phyloP scores from a whole-genome alignment of 2,888 invertebrate genomes.

The Eupithecia abbreviata region DNA sequence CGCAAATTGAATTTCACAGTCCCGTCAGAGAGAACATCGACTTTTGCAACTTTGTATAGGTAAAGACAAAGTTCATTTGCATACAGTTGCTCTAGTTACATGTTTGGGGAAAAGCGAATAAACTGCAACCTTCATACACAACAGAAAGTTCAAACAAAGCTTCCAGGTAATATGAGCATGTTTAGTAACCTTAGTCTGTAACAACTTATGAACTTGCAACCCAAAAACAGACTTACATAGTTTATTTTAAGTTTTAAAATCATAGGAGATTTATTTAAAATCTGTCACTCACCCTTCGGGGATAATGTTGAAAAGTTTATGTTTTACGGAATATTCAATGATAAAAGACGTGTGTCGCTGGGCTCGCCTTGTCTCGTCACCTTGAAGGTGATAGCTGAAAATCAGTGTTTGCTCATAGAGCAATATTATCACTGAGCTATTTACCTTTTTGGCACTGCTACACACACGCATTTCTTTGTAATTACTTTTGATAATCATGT shows the following conservation, averaged over 20 bases:
- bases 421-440: too few relatives aligned
- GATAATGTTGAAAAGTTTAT: slow-evolving; percentile 15
- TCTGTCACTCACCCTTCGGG: neutral
- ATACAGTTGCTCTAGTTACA: slow-evolving; percentile 21
- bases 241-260: neutral
- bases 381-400: too few relatives aligned
- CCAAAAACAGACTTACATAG: neutral
- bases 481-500: too few relatives aligned
- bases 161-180: neutral
- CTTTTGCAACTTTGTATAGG: slow-evolving; percentile 41
- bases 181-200: neutral
- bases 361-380: too few relatives aligned
- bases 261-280: neutral
- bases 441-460: too few relatives aligned
- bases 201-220: neutral
- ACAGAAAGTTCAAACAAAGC: neutral
- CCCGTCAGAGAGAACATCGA: slow-evolving; percentile 36
- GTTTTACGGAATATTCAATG: slow-evolving; percentile 23
- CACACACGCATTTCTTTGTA: too few relatives aligned
- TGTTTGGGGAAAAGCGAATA: neutral
- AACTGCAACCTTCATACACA: neutral
- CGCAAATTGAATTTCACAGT: slow-evolving; percentile 46
- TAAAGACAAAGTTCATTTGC: slow-evolving; percentile 42
- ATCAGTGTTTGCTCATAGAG: too few relatives aligned
- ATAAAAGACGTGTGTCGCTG: too few relatives aligned